Base-by-base conservation (phyloP, 2,797 vertebrate species). In the Pseudochromis fuscus region DNA sequence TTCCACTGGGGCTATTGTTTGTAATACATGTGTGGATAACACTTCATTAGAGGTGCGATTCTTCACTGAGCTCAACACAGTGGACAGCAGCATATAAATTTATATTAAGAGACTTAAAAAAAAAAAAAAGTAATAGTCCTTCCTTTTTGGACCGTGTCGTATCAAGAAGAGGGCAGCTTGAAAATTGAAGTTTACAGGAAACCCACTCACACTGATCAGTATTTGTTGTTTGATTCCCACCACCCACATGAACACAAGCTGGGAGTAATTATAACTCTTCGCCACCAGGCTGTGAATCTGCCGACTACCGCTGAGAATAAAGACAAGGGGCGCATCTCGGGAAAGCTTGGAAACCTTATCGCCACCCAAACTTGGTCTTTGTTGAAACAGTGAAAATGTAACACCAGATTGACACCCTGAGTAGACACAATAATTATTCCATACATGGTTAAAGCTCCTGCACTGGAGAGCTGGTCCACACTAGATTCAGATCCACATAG, bases 261-360 rank as follows among this genome's bases (percentile, higher is more conserved):
- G 79, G 57, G 77, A 86, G 75, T 83, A 85, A 89, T 84, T 86
- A 83, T 84, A 79, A 83, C 65, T 84, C 72, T 75, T 72, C 77
- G 74, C 76, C 77, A 53, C 30, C 68, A 31, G 64, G 58, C 70
- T 72, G 69, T 75, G 76, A 81, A 80, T 75, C 75, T 67, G 73
- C 59, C 24, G 51, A 65, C 78, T 51, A 49, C 61, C n/a, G 37
- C 77, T 73, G 81, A 69, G 70, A 75, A 27, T 3, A 5, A 72
- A 82, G 59, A 74, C 49, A 66, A 75, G 74, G 24, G 52, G 27
- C 1, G n/a, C 74, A 68, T 79, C 63, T 72, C 61, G n/a, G 30
- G 31, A 35, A 80, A 78, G 71, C 71, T 67, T 52, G 38, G 45
- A 76, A 72, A 67, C 64, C 25, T 61, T 40, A 61, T 62, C 70